These are phyloP conservation scores for Berghia stephanieae DNA, from an alignment of 1,140 invertebrate genomes.

Conservation along the genomic window DNA sequence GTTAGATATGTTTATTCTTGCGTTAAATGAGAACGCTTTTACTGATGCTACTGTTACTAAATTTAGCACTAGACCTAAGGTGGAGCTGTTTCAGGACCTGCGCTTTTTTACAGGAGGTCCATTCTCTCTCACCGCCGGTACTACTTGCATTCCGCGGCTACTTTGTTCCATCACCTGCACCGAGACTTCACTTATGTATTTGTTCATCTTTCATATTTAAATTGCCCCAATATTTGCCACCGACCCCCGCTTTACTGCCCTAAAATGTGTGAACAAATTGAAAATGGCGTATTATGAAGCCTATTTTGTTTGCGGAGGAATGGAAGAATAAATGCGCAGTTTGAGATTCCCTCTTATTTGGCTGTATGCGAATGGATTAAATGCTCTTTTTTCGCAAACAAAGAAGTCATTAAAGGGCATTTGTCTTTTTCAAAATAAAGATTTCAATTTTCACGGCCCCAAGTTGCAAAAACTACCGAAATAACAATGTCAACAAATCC, in stretches of 20 bases:
- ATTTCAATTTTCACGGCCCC: no score
- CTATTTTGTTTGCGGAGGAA: conserved; percentile 45
- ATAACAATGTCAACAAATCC: no score
- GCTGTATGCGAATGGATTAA: not conserved
- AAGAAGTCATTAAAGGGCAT: no score
- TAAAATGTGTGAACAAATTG: no score
- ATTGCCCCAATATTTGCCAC: not conserved
- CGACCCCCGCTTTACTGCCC: not conserved
- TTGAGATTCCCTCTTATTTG: not conserved
- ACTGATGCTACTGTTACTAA: conserved; percentile 36
- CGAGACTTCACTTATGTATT: not conserved
- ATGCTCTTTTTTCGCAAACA: no score
- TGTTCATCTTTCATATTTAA: not conserved
- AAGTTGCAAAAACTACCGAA: no score
- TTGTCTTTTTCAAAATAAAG: no score
- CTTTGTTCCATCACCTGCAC: not conserved
- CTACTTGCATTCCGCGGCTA: conserved; percentile 37
- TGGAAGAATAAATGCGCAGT: conserved; percentile 38
- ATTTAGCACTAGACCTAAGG: conserved; percentile 37
- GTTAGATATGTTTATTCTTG: not conserved
- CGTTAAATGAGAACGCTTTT: conserved; percentile 1
- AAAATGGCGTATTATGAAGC: conserved; percentile 10
- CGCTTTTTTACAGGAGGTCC: conserved; percentile 33
- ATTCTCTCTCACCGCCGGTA: conserved; percentile 30
- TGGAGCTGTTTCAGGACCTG: conserved; percentile 36